Percentiles rank a stretch among this genome's conserved stretches.
Evolutionary conservation across 2,888 invertebrate species (phyloP).

Genomic region (Epiblema foenella): DNA sequence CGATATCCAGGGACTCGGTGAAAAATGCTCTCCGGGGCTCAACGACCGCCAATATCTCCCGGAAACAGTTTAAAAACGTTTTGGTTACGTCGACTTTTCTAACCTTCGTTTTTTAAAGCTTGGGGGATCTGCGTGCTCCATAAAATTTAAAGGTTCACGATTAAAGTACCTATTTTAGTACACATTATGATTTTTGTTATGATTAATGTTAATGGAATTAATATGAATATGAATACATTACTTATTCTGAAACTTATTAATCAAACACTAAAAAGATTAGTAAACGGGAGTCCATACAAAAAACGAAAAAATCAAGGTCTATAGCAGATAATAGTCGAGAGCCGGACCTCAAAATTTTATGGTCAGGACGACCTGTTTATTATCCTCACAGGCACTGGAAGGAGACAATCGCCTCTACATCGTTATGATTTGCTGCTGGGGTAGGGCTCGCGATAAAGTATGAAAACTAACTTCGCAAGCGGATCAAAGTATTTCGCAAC

Average conservation of each 20-base stretch:
- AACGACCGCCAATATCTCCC: constrained; percentile 71
- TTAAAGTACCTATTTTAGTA: not conserved
- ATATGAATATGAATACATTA: no score
- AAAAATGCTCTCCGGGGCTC: constrained; percentile 64
- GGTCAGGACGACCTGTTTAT: no score
- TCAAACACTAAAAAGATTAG: no score
- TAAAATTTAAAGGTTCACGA: constrained; percentile 40
- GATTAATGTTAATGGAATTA: no score
- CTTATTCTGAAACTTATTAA: no score
- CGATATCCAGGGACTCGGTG: constrained; percentile 63
- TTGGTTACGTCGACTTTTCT: constrained; percentile 65
- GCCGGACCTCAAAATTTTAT: no score
- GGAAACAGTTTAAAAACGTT: constrained; percentile 70
- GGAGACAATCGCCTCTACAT: constrained; percentile 48
- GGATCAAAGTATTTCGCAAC: constrained; percentile 53
- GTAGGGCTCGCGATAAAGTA: constrained; percentile 48
- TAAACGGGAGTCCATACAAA: no score
- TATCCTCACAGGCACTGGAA: constrained; percentile 32
- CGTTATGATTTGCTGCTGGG: constrained; percentile 27
- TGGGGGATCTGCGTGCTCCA: constrained; percentile 55
- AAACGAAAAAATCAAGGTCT: no score
- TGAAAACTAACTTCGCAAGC: constrained; percentile 54
- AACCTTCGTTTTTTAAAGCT: constrained; percentile 67
- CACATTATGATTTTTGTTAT: not conserved
- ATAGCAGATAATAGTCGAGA: no score